Evolutionary conservation across 2,888 invertebrate species (phyloP).

Genomic region (Apoda limacodes): DNA sequence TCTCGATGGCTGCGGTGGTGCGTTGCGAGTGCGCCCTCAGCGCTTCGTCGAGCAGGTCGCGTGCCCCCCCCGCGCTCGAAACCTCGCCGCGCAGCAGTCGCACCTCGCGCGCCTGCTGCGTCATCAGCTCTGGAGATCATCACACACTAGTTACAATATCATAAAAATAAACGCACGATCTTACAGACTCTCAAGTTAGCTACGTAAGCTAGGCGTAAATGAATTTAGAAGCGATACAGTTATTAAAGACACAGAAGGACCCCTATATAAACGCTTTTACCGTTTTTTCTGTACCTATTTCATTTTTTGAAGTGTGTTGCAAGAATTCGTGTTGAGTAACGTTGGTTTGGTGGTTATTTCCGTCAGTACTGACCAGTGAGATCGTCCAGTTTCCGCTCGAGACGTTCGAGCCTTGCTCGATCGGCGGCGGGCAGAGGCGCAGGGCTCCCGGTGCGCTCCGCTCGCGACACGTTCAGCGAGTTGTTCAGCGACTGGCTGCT

Average conservation of each 20-base stretch:
- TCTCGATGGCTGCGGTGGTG: conserved; percentile 38
- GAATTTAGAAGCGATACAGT: no score
- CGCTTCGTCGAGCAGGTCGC: conserved; percentile 12
- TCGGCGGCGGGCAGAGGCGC: conserved; percentile 12
- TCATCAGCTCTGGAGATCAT: conserved; percentile 45
- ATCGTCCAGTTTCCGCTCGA: conserved; percentile 48
- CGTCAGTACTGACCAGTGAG: conserved; percentile 34
- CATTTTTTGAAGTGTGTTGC: no score
- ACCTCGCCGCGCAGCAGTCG: conserved; percentile 39
- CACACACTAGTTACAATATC: not conserved
- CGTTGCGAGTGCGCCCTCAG: conserved; percentile 34
- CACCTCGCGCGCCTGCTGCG: conserved; percentile 56
- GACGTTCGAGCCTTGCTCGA: conserved; percentile 27
- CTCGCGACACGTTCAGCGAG: conserved; percentile 13
- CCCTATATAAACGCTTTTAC: no score
- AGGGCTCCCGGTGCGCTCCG: conserved; percentile 7
- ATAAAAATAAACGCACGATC: conserved; percentile 1
- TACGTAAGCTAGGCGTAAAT: no score
- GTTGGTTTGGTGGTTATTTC: no score
- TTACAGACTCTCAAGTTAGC: conserved; percentile 3
- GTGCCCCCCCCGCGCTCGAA: conserved; percentile 19
- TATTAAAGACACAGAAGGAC: no score
- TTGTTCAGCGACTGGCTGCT: conserved; percentile 34
- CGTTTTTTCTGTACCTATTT: no score
- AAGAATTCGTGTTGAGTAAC: no score